A percentile compares a stretch with the other conserved stretches of the same genome.
These are phyloP conservation scores for Limnothrissa miodon DNA, from an alignment of 2,113 vertebrate genomes.

Conservation along the genomic window DNA sequence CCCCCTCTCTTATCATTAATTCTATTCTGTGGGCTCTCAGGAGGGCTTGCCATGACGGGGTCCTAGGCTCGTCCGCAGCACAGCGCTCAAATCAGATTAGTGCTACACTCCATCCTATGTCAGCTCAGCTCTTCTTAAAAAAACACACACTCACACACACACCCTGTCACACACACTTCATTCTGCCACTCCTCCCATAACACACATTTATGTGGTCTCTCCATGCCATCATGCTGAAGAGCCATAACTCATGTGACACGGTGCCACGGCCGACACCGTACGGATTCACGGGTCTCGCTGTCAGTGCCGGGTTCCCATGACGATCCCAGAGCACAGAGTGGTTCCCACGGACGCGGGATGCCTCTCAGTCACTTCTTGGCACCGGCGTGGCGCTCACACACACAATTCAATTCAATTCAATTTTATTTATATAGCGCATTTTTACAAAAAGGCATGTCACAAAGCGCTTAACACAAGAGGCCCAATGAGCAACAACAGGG, in stretches of 20 bases:
- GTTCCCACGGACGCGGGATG: neutral
- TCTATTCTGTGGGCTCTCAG: neutral
- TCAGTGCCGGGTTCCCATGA: neutral
- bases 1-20: neutral
- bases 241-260: neutral
- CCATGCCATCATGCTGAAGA: neutral
- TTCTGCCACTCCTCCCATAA: neutral
- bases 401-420: too few relatives aligned
- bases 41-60: neutral
- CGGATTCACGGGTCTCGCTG: neutral
- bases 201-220: neutral
- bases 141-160: neutral
- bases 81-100: constrained; percentile 1
- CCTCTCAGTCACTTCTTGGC: neutral
- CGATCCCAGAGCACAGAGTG: neutral
- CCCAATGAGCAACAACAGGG: too few relatives aligned
- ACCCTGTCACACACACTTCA: neutral
- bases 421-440: too few relatives aligned
- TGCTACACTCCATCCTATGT: neutral
- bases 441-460: too few relatives aligned
- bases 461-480: too few relatives aligned
- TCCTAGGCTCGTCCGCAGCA: neutral
- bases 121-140: neutral
- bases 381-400: neutral
- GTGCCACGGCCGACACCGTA: neutral